Conservation (phyloP, 2,797 vertebrate species). For the Clarias laeviceps region DNA sequence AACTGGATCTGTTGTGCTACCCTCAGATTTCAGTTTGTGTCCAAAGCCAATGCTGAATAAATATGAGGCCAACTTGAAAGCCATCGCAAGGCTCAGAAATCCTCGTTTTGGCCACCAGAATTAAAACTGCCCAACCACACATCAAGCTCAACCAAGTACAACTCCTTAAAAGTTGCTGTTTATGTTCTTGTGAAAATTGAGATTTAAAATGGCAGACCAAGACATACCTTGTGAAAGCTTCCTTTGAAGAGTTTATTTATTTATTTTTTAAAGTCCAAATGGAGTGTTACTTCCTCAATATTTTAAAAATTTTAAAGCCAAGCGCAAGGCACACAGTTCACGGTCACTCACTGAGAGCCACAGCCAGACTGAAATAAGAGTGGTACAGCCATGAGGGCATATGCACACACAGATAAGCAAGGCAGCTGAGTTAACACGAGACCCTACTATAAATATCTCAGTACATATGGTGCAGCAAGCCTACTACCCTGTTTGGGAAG, state of each 20-base stretch:
- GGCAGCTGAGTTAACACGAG: constrained; percentile 80
- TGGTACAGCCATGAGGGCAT: constrained; percentile 53
- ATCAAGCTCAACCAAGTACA: background rate
- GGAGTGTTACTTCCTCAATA: constrained; percentile 9
- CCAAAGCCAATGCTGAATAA: background rate
- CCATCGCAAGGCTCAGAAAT: background rate
- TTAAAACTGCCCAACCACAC: too few relatives aligned
- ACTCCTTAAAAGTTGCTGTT: background rate
- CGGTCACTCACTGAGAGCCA: constrained; percentile 52
- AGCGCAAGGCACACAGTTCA: constrained; percentile 53
- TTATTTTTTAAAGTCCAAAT: background rate
- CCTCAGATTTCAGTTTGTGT: constrained; percentile 41
- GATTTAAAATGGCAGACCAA: background rate
- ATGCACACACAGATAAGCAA: constrained; percentile 65
- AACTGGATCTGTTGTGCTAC: constrained; percentile 25
- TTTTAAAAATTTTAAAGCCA: constrained; percentile 32
- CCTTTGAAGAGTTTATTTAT: constrained; percentile 22
- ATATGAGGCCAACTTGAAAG: background rate
- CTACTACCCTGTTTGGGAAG: constrained; percentile 65
- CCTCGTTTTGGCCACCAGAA: background rate
- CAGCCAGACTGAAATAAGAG: constrained; percentile 71
- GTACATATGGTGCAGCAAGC: constrained; percentile 49
- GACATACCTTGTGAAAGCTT: constrained; percentile 61
- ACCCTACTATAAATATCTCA: constrained; percentile 87
- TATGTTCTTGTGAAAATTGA: background rate